Evolutionary conservation across 2,888 invertebrate genomes (phyloP), one percentile per base, ranked within the genome.

Genomic region (Cantharis flavilabris): DNA sequence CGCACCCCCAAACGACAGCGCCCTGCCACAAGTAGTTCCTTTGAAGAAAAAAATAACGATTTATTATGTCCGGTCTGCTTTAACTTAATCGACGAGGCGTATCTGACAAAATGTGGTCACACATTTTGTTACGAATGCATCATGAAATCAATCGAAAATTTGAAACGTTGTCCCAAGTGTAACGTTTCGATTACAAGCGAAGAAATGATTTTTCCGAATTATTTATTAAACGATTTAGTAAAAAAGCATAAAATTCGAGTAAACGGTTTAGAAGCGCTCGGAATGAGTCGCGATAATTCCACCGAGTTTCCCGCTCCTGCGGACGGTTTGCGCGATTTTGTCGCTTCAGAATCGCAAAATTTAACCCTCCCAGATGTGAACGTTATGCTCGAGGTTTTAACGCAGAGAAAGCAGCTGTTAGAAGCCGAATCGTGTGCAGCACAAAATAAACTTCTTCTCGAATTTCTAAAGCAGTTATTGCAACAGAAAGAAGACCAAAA

Each of bases 31-130:
- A 89, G 92, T 7, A 92, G 92, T 73, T 92, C 92, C n/a, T 90
- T 93, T 69, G 91, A 91, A 70, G 83, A 83, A n/a, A 84, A 83
- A 79, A 82, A 80, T 23, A 70, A 78, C 2, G 84, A 84, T 67
- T 80, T 82, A n/a, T 79, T 81, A 11, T 84, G 84, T 85, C 89
- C 83, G 30, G 79, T 89, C 72, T 98, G 98, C 89, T 95, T 97
- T 88, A 95, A 96, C 87, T 89, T 96, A 70, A 96, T 97, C 78
- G 94, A 94, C 82, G 97, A 97, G 87, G 97, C 97, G 0, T 94
- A 96, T 88, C 96, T 97, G 84, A 97, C 97, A 0, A 93, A 94
- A 82, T 97, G 98, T 88, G 97, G 97, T 0, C 97, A 98, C 87
- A 97, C 97, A 1, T 98, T 96, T 89, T 98, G 98, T 88, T 93